Evolutionary conservation across 2,797 vertebrate species (phyloP), one percentile per base, ranked within the genome.

Genomic region (Huso huso): DNA sequence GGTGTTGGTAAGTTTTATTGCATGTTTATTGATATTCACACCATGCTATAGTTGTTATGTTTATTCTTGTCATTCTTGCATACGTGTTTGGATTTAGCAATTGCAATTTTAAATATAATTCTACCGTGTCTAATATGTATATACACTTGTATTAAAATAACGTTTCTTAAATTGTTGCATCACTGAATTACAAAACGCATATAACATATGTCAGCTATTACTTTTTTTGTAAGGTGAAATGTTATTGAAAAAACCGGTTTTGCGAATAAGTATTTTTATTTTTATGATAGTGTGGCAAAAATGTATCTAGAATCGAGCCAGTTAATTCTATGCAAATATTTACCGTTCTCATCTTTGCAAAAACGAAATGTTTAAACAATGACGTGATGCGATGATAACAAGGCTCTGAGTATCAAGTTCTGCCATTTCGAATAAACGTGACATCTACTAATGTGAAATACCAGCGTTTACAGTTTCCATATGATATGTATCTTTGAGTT

Each of bases 1-100:
- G 94, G 94, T 83, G 94, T 96, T 74, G 95, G 95, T 96, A 86
- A 91, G 95, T 93, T 50, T 23, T 74, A 58, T 50, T 8, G 61
- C n/a, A 66, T 69, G 51, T 57, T 59, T 6, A 76, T 13, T 79
- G 50, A 15, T 63, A 15, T 6, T 23, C 18, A 10, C 7, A 7
- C 10, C 18, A 7, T 55, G 52, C 23, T 37, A 55, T 55, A 9
- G 52, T 55, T n/a, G n/a, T n/a, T n/a, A n/a, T n/a, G n/a, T n/a
- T n/a, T n/a, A 5, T 10, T 3, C 4, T 55, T 55, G 9, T n/a
- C 52, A 55, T 37, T 37, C 23, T 37, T 37, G 23, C 23, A 37
- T 37, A 37, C 2, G 23, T 37, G 23, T 37, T 37, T 37, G 23
- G 23, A 37, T 37, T 37, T 37, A 37, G 4, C 23, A 37, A 37